Base-by-base conservation (phyloP, 2,113 vertebrate species). In the Charadrius vociferus region DNA sequence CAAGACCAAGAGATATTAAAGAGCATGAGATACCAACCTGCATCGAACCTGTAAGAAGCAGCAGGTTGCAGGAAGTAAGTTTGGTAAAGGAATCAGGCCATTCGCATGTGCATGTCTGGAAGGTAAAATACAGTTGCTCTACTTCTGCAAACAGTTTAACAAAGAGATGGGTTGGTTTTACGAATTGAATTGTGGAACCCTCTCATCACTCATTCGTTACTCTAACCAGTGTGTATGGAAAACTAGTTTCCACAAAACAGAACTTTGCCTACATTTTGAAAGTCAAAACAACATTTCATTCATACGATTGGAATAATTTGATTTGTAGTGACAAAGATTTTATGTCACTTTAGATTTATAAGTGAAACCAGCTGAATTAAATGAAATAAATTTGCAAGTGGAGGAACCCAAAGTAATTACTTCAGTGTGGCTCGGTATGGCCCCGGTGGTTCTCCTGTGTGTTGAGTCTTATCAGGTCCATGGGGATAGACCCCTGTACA, bases 251-350 rank as follows among this genome's bases (percentile, higher is more conserved):
- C 23, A 34, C 37, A 90, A 88, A 92, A 62, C 9, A 72, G 41
- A 85, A 47, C 19, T 90, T 73, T 68, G 58, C 21, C 59, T 50
- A 20, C 23, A 59, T 43, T 88, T 92, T 86, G 55, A 83, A 95
- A 94, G 66, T 59, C 58, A 93, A 90, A 95, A 37, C 30, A 95
- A 34, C 17, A 55, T 29, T 71, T 92, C 4, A 9, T 62, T 71
- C 23, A 29, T 39, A 92, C 74, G 81, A 86, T 34, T 50, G 45
- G 50, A 87, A 86, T 86, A 71, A 94, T 58, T 93, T 90, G 53
- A 90, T 92, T 93, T 78, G 18, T 59, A 90, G 79, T 71, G 81
- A 93, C 68, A 93, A 88, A 78, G 63, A 78, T 84, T 94, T 96
- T 88, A 83, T 86, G 80, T 67, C 72, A 59, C 56, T 88, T 92